A percentile compares a stretch with the other conserved stretches of the same genome.
phyloP scores from a whole-genome alignment of 2,888 invertebrate species.

The Pristionchus exspectatus region DNA sequence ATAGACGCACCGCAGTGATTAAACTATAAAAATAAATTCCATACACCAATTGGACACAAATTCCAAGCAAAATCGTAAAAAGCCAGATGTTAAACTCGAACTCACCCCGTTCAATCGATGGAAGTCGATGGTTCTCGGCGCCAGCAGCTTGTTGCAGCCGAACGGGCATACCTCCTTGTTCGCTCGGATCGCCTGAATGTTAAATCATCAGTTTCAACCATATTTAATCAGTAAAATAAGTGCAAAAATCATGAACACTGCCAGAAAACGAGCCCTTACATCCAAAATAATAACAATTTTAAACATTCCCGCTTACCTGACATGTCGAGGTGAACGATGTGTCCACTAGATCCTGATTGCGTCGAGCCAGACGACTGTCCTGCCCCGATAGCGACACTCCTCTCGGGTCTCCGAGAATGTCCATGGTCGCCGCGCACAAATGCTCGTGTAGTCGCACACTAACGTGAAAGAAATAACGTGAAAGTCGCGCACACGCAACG shows the following conservation, averaged over 20 bases:
- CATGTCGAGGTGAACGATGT: conserved; percentile 13
- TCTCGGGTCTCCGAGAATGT: neutral
- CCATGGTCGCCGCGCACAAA: conserved; percentile 15
- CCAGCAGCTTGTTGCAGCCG: conserved; percentile 66
- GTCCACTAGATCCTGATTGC: neutral
- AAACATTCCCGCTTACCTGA: neutral
- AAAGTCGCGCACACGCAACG: conserved; percentile 44
- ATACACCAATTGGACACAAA: neutral
- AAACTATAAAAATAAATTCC: neutral
- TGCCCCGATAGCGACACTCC: neutral
- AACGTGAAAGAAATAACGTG: neutral
- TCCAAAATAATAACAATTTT: neutral
- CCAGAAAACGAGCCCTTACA: neutral
- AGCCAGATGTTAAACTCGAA: neutral
- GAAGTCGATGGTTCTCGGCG: conserved; percentile 67
- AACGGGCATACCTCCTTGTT: conserved; percentile 63
- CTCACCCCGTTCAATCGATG: conserved; percentile 69
- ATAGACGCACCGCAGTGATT: neutral
- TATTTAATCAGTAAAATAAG: neutral
- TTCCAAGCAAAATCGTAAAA: neutral
- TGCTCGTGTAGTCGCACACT: conserved; percentile 27
- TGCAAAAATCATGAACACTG: neutral
- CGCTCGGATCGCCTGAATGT: conserved; percentile 28
- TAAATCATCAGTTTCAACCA: neutral
- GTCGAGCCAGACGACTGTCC: neutral